phyloP scores from a whole-genome alignment of 1,140 invertebrate genomes.

The Rhyacophila brunnea region DNA sequence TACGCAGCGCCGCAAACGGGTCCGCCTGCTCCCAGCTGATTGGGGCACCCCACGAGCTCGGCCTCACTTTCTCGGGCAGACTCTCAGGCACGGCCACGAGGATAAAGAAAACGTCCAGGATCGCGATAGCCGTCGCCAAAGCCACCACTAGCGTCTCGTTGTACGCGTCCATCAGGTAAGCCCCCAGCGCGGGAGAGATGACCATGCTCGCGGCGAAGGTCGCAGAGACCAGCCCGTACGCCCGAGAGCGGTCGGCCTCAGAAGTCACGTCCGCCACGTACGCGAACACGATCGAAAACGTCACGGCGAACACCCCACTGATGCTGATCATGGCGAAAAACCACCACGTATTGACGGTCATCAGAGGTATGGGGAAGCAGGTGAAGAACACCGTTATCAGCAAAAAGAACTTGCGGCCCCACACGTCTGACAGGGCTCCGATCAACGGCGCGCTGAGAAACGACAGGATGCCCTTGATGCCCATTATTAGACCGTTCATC shows the following conservation, averaged over 20 bases:
- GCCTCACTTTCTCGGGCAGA: conserved; percentile 88
- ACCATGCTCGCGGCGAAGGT: conserved; percentile 98
- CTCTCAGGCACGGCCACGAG: conserved; percentile 97
- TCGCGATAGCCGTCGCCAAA: conserved; percentile 89
- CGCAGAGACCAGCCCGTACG: conserved; percentile 96
- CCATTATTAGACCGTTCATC: conserved; percentile 99
- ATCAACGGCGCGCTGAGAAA: conserved; percentile 96
- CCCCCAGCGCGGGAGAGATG: conserved; percentile 94
- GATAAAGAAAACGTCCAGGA: conserved; percentile 98
- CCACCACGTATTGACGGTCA: conserved; percentile 99
- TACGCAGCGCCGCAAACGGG: conserved; percentile 90
- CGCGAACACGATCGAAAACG: conserved; percentile 98
- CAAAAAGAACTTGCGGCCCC: conserved; percentile 97
- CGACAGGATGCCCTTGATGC: conserved; percentile 95
- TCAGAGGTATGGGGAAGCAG: conserved; percentile 96
- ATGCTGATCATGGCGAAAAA: conserved; percentile 99
- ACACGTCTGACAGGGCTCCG: conserved; percentile 95
- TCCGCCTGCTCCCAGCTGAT: conserved; percentile 97
- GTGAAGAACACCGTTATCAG: conserved; percentile 99
- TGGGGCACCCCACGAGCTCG: conserved; percentile 74
- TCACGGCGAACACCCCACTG: conserved; percentile 97
- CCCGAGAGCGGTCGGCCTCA: conserved; percentile 90
- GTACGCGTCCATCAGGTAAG: conserved; percentile 87
- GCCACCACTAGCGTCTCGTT: conserved; percentile 94
- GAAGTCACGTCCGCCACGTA: conserved; percentile 99